These are phyloP conservation scores for Conus canariensis DNA, from an alignment of 2,888 invertebrate genomes.

Conservation along the genomic window DNA sequence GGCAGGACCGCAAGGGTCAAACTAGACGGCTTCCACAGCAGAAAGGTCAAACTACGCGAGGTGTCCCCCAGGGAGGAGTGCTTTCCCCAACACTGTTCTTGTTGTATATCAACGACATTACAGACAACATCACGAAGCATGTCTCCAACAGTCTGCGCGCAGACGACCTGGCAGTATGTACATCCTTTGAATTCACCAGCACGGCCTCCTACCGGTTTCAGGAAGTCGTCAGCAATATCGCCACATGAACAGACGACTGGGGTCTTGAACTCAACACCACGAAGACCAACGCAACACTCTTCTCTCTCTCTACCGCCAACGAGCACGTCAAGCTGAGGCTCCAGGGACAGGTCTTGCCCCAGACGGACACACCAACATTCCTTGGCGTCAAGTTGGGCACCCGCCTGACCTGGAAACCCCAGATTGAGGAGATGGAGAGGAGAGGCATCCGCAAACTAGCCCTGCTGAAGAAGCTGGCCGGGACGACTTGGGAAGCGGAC, in stretches of 20 bases:
- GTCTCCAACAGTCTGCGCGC: slow-evolving; percentile 1
- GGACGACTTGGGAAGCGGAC: no score
- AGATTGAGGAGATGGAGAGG: no score
- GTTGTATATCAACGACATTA: slow-evolving; percentile 4
- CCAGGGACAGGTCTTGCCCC: no score
- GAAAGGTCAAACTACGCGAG: neutral
- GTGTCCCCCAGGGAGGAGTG: slow-evolving; percentile 11
- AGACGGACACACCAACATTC: no score
- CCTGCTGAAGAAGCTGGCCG: no score
- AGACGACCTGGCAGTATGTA: neutral
- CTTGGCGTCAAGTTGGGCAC: no score
- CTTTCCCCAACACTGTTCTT: neutral
- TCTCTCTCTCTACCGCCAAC: no score
- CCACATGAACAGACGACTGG: slow-evolving; percentile 5
- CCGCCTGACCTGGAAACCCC: no score
- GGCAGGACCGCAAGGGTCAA: slow-evolving; percentile 8
- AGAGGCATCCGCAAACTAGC: no score
- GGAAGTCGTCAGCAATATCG: slow-evolving; percentile 23
- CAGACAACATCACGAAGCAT: neutral
- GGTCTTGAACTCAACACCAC: slow-evolving; percentile 4
- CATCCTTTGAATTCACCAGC: slow-evolving; percentile 21
- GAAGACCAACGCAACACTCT: slow-evolving; percentile 10
- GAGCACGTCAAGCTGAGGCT: no score
- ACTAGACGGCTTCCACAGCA: slow-evolving; percentile 21
- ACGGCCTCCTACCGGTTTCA: neutral